Percentiles rank a stretch among this genome's conserved stretches.
Evolutionary conservation across 2,113 vertebrate species (phyloP).

Genomic region (Urocynchramus pylzowi): DNA sequence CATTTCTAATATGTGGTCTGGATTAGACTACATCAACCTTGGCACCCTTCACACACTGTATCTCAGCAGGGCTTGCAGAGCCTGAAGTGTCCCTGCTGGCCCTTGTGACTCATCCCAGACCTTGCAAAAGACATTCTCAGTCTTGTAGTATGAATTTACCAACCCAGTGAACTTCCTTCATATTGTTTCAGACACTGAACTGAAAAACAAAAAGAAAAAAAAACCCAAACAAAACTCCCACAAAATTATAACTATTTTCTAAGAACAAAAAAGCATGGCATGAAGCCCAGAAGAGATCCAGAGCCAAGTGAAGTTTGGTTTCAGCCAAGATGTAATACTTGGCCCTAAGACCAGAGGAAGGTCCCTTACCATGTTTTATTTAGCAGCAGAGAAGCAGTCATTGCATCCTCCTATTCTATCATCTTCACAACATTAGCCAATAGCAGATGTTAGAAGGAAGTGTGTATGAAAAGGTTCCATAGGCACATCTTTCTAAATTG

Average conservation of each 20-base stretch:
- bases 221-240: background rate
- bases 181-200: background rate
- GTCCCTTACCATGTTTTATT: background rate
- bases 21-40: background rate
- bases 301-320: background rate
- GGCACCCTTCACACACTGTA: background rate
- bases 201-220: background rate
- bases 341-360: background rate
- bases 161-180: background rate
- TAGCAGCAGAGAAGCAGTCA: background rate
- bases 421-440: background rate
- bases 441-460: background rate
- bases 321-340: background rate
- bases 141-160: background rate
- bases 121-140: background rate
- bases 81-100: background rate
- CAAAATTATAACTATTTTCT: background rate
- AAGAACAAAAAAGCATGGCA: background rate
- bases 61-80: background rate
- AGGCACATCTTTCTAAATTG: background rate
- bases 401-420: background rate
- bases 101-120: background rate
- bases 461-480: background rate
- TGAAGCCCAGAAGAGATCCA: background rate
- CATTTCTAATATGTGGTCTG: background rate